These are phyloP conservation scores for Arctia plantaginis DNA, from an alignment of 2,888 invertebrate genomes.

Conservation along the genomic window DNA sequence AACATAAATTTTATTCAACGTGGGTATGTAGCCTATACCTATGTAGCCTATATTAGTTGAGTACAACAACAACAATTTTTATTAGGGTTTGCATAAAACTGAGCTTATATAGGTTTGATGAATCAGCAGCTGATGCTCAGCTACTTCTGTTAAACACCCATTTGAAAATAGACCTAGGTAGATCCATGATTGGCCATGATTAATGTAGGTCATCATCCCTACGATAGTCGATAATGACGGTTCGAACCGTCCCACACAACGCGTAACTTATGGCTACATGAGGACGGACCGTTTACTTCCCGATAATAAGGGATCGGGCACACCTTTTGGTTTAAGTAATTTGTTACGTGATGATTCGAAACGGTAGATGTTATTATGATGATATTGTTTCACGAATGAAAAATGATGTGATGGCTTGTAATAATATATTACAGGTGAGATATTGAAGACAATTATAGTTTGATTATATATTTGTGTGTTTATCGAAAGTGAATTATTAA, in stretches of 20 bases:
- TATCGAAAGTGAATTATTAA: background rate
- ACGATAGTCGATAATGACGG: background rate
- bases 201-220: background rate
- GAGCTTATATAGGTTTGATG: background rate
- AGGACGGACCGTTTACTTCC: constrained; percentile 30
- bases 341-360: constrained; percentile 42
- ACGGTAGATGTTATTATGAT: constrained; percentile 27
- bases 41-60: too few species aligned
- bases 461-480: constrained; percentile 14
- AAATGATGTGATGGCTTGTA: constrained; percentile 24
- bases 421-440: constrained; percentile 25
- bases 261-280: constrained; percentile 6
- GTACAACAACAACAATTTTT: too few species aligned
- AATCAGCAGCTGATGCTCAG: background rate
- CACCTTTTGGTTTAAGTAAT: constrained; percentile 42
- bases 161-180: background rate
- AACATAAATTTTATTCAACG: background rate
- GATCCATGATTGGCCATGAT: too few species aligned
- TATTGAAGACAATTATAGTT: constrained; percentile 17
- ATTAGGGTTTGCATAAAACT: background rate
- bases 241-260: background rate
- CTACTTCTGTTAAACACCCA: background rate
- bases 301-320: constrained; percentile 37
- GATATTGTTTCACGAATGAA: constrained; percentile 39
- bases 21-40: too few species aligned